These are phyloP conservation scores for Chaenodraco wilsoni DNA, from an alignment of 2,797 vertebrate species.

Conservation along the genomic window DNA sequence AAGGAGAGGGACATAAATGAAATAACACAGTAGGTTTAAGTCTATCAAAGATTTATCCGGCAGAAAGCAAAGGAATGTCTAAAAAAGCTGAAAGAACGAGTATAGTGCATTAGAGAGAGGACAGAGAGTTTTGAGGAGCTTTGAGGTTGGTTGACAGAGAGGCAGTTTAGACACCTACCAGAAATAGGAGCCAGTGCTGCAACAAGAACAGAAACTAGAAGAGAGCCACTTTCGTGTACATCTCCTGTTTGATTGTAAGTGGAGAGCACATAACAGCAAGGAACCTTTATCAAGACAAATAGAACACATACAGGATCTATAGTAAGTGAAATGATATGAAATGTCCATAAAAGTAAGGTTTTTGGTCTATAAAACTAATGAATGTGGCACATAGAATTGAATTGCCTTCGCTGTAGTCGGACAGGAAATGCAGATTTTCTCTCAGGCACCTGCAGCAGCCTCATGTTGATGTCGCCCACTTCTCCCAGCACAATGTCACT, in stretches of 20 bases:
- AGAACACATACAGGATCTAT: neutral
- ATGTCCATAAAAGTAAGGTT: neutral
- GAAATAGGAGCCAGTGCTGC: no score
- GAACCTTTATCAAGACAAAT: neutral
- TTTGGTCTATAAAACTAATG: neutral
- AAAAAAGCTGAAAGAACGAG: slow-evolving; percentile 35
- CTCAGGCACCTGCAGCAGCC: slow-evolving; percentile 18
- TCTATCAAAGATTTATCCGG: slow-evolving; percentile 58
- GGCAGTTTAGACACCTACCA: neutral
- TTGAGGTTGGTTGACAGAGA: slow-evolving; percentile 5
- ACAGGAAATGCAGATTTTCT: neutral
- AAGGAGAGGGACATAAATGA: slow-evolving; percentile 47
- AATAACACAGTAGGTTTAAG: slow-evolving; percentile 43
- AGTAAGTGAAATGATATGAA: neutral
- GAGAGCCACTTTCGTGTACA: no score
- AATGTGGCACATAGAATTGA: neutral
- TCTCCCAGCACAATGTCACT: slow-evolving; percentile 43
- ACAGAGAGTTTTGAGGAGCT: slow-evolving; percentile 14
- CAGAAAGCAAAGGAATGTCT: slow-evolving; percentile 42
- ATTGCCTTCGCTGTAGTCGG: neutral
- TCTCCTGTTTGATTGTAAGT: neutral
- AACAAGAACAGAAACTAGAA: no score
- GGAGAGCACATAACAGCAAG: neutral
- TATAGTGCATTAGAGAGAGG: slow-evolving; percentile 11
- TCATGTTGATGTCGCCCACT: slow-evolving; percentile 21